Base-by-base conservation (phyloP, 2,888 invertebrate species). In the Sialis fuliginosa region DNA sequence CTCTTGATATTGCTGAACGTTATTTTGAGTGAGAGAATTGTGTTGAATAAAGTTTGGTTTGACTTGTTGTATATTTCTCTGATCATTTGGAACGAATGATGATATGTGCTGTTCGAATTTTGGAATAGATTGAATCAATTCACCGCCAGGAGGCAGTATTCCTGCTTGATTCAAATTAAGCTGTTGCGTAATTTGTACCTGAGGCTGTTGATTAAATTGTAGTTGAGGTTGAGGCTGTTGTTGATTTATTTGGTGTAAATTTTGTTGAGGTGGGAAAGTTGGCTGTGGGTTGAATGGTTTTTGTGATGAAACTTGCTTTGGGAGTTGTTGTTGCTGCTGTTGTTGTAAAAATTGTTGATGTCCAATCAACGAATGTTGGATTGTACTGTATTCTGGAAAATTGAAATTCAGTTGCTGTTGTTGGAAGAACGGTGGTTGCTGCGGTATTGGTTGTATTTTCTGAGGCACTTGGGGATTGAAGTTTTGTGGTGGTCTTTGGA, bases 21-120 rank as follows among this genome's bases (percentile, higher is more conserved):
- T 39, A 35, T 46, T 41, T 41, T 48, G 48, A 12, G 37, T 32
- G 8, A 43, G 30, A n/a, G 37, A 48, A 43, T 12, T 39, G 30
- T 6, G 32, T 49, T 43, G 43, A 42, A 48, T 45, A 42, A 48
- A 44, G 42, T 35, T 30, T 33, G 39, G 53, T 13, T 48, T 50
- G 5, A 48, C n/a, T 5, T 50, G 49, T 33, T 53, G 53, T 13
- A 53, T 53, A 22, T 44, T 45, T 12, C 56, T 53, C 33, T 48
- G 50, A 12, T 39, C 43, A 35, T 33, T 49, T 43, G 30, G 35
- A 31, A 63, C 66, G 54, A 67, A 65, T n/a, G 76, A 69, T 9
- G 80, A 74, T 51, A 80, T 73, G 54, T 87, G 87, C 54, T 86
- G 84, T 62, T 88, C 87, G 53, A 75, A 78, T 65, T 82, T 84